phyloP scores from a whole-genome alignment of 2,888 invertebrate genomes.

The Athrips mouffetella region DNA sequence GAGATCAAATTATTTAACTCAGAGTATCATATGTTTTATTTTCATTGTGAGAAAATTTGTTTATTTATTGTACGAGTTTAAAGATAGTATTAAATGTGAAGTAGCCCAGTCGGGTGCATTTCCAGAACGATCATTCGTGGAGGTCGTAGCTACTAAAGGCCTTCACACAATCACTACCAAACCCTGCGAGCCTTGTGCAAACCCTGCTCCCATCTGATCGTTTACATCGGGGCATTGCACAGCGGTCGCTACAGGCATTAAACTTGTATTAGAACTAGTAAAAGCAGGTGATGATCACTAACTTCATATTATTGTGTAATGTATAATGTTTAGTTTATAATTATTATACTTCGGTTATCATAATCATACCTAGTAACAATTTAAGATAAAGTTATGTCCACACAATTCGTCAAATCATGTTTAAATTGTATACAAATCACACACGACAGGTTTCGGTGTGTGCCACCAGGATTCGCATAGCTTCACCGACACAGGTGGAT shows the following conservation, averaged over 20 bases:
- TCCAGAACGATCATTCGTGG: slow-evolving; percentile 33
- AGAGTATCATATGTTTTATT: slow-evolving; percentile 58
- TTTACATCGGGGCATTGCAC: too few relatives aligned
- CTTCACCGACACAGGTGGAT: slow-evolving; percentile 73
- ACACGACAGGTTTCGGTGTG: slow-evolving; percentile 49
- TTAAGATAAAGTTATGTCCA: slow-evolving; percentile 58
- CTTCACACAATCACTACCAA: too few relatives aligned
- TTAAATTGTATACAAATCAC: slow-evolving; percentile 63
- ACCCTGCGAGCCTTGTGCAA: too few relatives aligned
- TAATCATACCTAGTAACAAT: slow-evolving; percentile 72
- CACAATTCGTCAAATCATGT: slow-evolving; percentile 64
- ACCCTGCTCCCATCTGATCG: slow-evolving; percentile 62
- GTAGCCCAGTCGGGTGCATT: slow-evolving; percentile 43
- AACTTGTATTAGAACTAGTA: slow-evolving; percentile 66
- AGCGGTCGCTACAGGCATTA: too few relatives aligned
- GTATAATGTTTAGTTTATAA: slow-evolving; percentile 73
- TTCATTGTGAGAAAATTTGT: slow-evolving; percentile 60
- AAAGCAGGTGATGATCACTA: slow-evolving; percentile 51
- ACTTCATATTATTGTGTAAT: slow-evolving; percentile 59
- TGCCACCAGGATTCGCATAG: slow-evolving; percentile 54
- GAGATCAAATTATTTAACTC: slow-evolving; percentile 65
- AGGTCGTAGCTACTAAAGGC: too few relatives aligned
- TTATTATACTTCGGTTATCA: slow-evolving; percentile 74
- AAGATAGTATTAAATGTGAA: slow-evolving; percentile 55
- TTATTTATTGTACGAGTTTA: slow-evolving; percentile 54